Evolutionary conservation across 2,888 invertebrate species (phyloP), one percentile per base, ranked within the genome.

Genomic region (Eurytoma adleriae): DNA sequence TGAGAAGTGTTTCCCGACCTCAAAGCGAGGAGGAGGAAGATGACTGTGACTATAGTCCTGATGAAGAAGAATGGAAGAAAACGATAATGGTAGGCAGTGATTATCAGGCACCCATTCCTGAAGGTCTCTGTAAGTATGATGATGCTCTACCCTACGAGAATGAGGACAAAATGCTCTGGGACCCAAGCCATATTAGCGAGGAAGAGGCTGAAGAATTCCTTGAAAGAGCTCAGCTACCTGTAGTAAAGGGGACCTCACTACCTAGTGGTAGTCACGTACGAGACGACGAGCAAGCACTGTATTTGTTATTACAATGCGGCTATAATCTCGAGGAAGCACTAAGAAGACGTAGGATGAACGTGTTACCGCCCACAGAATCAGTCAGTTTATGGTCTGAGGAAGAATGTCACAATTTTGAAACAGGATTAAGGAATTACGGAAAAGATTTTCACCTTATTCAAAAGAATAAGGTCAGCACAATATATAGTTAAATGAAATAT

Each of bases 401-500:
- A 88, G 99, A 99, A 90, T 98, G 98, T 91, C 94, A 96, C 77
- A 97, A 97, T 91, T 99, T 99, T 91, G 99, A 99, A 92, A 96
- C 96, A 87, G 99, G 99, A 57, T 93, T 99, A 12, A 94, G 97
- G 88, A 94, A 95, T 79, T 97, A 96, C 88, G 99, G 99, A 50
- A 99, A 99, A 92, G 98, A 99, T 91, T 99, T 99, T 90, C 96
- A 97, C 90, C 93, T 96, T 83, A 99, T 99, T 88, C 96, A 97
- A 87, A 96, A 97, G 89, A 95, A 97, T 88, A 98, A 98, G 93
- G 98, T 94, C 87, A 76, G 56, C 30, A 4, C 16, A 2, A 52
- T 54, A 13, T 14, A 54, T 3, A 16, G n/a, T n/a, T n/a, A 54
- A 54, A 16, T 13, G 0, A 54, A 16, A 54, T 16, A 14, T n/a